Conservation (phyloP, 2,113 vertebrate genomes). For the Ptyas mucosa region DNA sequence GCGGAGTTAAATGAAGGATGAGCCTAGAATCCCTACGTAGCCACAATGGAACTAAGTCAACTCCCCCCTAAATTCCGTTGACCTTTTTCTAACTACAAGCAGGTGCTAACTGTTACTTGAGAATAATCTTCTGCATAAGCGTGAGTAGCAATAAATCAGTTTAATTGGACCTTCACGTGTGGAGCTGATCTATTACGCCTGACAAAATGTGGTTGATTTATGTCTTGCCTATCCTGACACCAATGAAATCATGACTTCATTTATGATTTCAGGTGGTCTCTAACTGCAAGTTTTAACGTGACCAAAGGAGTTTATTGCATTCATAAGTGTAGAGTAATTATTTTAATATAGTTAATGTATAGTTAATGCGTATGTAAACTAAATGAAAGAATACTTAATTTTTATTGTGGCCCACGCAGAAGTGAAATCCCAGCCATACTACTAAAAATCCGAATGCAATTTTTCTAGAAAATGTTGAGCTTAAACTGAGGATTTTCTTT, state of each 20-base stretch:
- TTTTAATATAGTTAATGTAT: background rate
- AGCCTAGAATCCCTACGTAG: background rate
- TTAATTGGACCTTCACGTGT: background rate
- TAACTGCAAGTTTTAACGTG: background rate
- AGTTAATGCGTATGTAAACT: background rate
- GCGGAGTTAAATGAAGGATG: background rate
- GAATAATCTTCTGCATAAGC: background rate
- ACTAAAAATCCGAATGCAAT: background rate
- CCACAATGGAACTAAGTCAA: background rate
- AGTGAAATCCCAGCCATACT: background rate
- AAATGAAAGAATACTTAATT: background rate
- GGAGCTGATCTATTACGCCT: background rate
- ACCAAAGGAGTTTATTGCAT: background rate
- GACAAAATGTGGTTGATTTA: background rate
- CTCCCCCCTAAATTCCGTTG: background rate
- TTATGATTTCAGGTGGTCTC: background rate
- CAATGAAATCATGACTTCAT: background rate
- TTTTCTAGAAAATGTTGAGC: background rate
- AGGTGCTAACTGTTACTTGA: background rate
- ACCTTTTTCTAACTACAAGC: background rate
- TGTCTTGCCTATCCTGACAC: background rate
- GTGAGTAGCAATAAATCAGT: background rate
- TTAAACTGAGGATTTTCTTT: background rate
- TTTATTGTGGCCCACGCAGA: background rate
- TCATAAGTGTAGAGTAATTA: background rate